Conservation (phyloP, 2,113 vertebrate genomes). For the Lichenostomus cassidix region DNA sequence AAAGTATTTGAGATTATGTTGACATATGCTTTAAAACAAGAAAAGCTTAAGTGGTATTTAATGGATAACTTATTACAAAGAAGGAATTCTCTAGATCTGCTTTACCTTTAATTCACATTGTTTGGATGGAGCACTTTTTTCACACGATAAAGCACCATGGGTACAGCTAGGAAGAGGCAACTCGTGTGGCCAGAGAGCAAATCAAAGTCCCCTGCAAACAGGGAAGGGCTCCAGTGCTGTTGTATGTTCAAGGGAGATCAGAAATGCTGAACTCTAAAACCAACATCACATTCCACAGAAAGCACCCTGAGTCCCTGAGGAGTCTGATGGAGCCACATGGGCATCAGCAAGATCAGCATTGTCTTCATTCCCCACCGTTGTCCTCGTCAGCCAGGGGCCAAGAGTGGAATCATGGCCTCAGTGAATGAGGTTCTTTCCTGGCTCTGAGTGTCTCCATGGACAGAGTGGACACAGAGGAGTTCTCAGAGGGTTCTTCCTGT, state of each 20-base stretch:
- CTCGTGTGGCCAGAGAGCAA: neutral
- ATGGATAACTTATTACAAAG: conserved; percentile 75
- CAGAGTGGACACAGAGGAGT: neutral
- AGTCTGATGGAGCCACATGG: neutral
- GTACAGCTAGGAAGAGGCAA: neutral
- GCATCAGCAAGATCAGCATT: neutral
- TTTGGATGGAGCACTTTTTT: conserved; percentile 16
- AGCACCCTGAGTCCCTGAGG: neutral
- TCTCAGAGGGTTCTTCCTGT: neutral
- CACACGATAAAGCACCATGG: neutral
- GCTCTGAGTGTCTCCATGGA: neutral
- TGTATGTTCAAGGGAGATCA: neutral
- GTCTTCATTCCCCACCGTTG: fast-evolving
- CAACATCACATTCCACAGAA: neutral
- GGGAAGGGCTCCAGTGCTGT: neutral
- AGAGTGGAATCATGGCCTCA: neutral
- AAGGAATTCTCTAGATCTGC: conserved; percentile 57
- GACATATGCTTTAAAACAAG: conserved; percentile 66
- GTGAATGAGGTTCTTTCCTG: neutral
- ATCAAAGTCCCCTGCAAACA: neutral
- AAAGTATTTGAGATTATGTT: conserved; percentile 72
- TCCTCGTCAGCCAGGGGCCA: neutral
- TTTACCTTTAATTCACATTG: conserved; percentile 17
- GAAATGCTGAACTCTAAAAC: neutral
- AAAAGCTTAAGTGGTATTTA: conserved; percentile 66